These are phyloP conservation scores for Sarcophaga rosellei DNA, from an alignment of 2,888 invertebrate species.

Conservation along the genomic window DNA sequence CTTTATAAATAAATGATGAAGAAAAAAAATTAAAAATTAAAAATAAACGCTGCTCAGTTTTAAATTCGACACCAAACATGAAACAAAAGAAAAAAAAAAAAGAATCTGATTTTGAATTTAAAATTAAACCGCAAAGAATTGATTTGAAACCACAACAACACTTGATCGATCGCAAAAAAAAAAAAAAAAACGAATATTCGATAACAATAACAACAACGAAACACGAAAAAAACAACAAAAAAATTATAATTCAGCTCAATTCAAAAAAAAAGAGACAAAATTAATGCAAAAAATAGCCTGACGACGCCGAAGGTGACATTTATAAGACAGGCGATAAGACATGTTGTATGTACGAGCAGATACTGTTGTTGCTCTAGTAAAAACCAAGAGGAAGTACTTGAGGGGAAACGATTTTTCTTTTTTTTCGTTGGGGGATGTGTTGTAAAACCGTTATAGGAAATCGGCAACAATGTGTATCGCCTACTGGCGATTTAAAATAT, in stretches of 20 bases:
- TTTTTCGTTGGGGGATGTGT: too few species aligned
- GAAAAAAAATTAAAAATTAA: background rate
- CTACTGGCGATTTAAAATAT: too few species aligned
- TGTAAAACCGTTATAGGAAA: too few species aligned
- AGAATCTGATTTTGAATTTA: background rate
- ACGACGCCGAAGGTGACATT: slow-evolving; percentile 30
- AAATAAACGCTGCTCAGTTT: background rate
- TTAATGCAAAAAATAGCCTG: background rate
- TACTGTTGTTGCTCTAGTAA: too few species aligned
- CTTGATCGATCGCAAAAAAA: background rate
- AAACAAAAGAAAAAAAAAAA: background rate
- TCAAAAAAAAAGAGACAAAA: background rate
- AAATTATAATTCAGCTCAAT: background rate
- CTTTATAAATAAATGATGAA: background rate
- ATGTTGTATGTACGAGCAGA: too few species aligned
- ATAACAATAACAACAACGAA: background rate
- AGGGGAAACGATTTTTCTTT: too few species aligned
- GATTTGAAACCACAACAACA: background rate
- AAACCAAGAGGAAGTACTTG: too few species aligned
- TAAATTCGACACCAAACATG: background rate
- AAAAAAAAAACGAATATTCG: background rate
- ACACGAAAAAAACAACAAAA: background rate
- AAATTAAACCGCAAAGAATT: slow-evolving; percentile 11
- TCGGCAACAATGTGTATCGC: too few species aligned
- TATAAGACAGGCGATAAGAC: slow-evolving; percentile 1